Base-by-base conservation (phyloP, 2,113 vertebrate species). In the Catharus fuscescens region DNA sequence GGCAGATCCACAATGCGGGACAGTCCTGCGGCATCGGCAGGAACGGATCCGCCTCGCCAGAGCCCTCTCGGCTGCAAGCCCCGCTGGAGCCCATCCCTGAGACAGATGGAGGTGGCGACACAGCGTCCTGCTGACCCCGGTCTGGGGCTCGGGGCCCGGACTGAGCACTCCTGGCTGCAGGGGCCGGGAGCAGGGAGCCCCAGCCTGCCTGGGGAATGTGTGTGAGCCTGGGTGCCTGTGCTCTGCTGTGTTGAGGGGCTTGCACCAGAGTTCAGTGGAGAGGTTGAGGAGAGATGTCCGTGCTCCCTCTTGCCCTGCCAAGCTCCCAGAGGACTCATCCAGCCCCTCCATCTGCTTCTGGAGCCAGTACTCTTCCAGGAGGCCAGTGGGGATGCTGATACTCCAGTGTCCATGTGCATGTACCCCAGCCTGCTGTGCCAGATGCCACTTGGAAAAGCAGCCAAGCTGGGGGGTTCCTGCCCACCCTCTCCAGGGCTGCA, bases 1-100 rank as follows among this genome's bases (percentile, higher is more conserved):
- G 98, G 90, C 99, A 99, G 98, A 99, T 99, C 96, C 98, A 99
- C 97, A 99, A 98, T 10, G 98, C 99, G 0, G 98, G 98, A 54
- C 99, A 99, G 96, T 98, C 99, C 38, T 99, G 98, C 5, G 99
- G 99, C 70, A 98, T 99, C 20, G 98, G 98, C 92, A 98, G 99
- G 95, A 98, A 98, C 1, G 98, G 98, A 69, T 97, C 98, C 0
- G 95, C 98, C 45, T 98, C 98, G 5, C 97, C 97, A 0, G 97
- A 98, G 59, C 77, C 95, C 50, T 83, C 96, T 62, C 95, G 91
- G 32, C 45, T 81, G 47, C 97, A 93, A 1, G 32, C 91, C 16
- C 93, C 92, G 0, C 94, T 98, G 82, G 97, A 98, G n/a, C 94
- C 98, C 92, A 97, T 98, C 88, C 97, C 97, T 0, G 98, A 99